Evolutionary conservation across 2,113 vertebrate species (phyloP).

Genomic region (Aegotheles bennettii): DNA sequence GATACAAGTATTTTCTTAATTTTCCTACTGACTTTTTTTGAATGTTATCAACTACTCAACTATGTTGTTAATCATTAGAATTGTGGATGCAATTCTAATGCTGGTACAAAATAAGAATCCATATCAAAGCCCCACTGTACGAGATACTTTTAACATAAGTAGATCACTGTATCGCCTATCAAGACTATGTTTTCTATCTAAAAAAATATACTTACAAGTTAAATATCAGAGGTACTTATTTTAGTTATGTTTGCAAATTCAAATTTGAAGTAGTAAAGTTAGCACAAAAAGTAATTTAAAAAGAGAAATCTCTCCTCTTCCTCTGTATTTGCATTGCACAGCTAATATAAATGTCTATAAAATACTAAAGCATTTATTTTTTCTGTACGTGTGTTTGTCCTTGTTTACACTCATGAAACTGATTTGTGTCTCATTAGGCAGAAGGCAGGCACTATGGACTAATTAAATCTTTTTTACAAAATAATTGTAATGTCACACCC

Average conservation of each 20-base stretch:
- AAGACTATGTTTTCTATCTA: background rate
- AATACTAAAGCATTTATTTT: background rate
- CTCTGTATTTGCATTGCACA: background rate
- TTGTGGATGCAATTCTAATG: background rate
- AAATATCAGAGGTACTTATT: background rate
- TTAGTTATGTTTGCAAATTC: background rate
- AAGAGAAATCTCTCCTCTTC: background rate
- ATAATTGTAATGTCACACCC: background rate
- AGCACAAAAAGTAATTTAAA: background rate
- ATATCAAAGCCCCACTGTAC: background rate
- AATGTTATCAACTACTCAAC: background rate
- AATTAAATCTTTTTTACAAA: background rate
- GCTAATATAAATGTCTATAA: background rate
- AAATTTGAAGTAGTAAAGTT: background rate
- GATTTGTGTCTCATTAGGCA: background rate
- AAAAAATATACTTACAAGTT: background rate
- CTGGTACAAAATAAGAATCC: background rate
- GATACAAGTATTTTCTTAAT: background rate
- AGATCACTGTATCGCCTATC: background rate
- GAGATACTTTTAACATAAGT: background rate
- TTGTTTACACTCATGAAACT: background rate
- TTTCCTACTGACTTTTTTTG: background rate
- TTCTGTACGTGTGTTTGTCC: background rate
- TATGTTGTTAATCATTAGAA: background rate
- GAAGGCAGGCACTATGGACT: background rate